These are phyloP conservation scores for Dinoponera quadriceps DNA, from an alignment of 1,140 invertebrate genomes.

Conservation along the genomic window DNA sequence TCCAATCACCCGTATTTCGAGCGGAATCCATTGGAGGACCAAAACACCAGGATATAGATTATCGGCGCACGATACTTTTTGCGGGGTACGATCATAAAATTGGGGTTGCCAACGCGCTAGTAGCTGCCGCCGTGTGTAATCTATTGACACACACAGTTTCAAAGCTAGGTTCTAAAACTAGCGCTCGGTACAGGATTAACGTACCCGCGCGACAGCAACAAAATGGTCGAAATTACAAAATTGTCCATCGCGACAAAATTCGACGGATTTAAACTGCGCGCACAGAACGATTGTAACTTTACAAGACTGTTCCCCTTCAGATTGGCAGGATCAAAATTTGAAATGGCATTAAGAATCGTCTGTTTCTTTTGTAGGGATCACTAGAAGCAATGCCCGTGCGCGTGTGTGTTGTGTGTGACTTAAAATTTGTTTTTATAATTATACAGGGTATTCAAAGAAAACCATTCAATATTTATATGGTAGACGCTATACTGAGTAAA, in stretches of 20 bases:
- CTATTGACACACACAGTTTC: conserved; percentile 16
- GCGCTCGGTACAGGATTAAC: not conserved
- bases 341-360: no score
- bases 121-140: conserved; percentile 26
- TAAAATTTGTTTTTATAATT: no score
- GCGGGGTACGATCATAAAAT: conserved; percentile 54
- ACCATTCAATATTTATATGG: no score
- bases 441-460: no score
- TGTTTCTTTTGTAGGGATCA: no score
- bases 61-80: conserved; percentile 54
- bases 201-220: conserved; percentile 3
- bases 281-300: not conserved
- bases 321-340: no score
- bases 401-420: no score
- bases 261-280: not conserved
- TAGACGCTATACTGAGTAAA: no score
- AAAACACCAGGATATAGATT: conserved; percentile 58
- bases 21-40: conserved; percentile 41
- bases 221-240: not conserved
- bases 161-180: conserved; percentile 24
- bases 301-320: not conserved
- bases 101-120: conserved; percentile 22
- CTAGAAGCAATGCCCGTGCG: no score
- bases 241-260: not conserved
- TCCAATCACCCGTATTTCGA: conserved; percentile 55